phyloP scores from a whole-genome alignment of 2,888 invertebrate species.

The Microdon myrmicae region DNA sequence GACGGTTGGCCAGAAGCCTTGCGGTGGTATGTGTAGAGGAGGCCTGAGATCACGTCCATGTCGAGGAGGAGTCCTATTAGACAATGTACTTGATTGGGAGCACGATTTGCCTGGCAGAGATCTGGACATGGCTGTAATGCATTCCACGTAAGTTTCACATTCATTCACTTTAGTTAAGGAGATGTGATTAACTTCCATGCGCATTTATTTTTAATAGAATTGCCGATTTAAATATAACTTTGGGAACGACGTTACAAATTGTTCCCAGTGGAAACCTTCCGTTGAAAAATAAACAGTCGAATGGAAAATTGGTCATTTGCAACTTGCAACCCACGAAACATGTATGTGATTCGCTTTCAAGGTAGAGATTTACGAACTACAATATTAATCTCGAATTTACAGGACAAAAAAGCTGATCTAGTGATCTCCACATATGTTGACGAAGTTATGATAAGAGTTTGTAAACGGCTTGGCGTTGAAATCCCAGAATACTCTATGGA shows the following conservation, averaged over 20 bases:
- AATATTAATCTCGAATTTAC: constrained; percentile 29
- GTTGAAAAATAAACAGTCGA: constrained; percentile 82
- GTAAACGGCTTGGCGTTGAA: constrained; percentile 78
- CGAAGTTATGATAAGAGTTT: constrained; percentile 78
- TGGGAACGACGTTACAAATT: constrained; percentile 98
- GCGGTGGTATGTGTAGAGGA: constrained; percentile 75
- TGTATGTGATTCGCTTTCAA: constrained; percentile 70
- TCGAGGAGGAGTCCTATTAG: constrained; percentile 88
- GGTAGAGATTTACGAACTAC: neutral
- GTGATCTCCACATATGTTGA: constrained; percentile 91
- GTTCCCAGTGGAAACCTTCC: constrained; percentile 96
- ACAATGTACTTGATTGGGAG: constrained; percentile 98
- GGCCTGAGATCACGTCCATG: constrained; percentile 76
- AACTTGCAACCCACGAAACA: constrained; percentile 99
- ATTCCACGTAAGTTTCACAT: constrained; percentile 71
- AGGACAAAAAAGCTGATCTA: constrained; percentile 92
- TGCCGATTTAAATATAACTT: constrained; percentile 91
- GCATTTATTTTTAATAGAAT: constrained; percentile 72
- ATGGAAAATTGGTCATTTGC: constrained; percentile 90
- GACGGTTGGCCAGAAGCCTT: constrained; percentile 81
- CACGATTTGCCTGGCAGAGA: constrained; percentile 90
- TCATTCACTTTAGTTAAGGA: neutral
- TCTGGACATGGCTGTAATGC: constrained; percentile 83
- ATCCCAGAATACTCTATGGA: constrained; percentile 77
- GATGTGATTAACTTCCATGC: constrained; percentile 10